Evolutionary conservation across 2,888 invertebrate genomes (phyloP).

Genomic region (Ectropis crepuscularia): DNA sequence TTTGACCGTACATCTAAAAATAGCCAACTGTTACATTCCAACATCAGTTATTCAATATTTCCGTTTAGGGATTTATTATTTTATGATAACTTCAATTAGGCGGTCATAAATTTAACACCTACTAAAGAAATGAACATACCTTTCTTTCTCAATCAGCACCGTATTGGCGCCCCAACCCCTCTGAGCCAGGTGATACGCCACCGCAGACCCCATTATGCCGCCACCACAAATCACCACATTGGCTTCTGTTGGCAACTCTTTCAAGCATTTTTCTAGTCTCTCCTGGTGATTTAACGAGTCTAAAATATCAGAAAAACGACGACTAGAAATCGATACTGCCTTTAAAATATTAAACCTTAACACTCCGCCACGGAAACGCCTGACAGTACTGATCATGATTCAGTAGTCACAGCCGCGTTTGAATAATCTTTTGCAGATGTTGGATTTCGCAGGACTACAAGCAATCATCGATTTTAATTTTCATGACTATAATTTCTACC

Average conservation of each 20-base stretch:
- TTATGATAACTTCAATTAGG: too few relatives aligned
- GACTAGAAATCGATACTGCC: conserved; percentile 24
- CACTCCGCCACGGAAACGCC: conserved; percentile 2
- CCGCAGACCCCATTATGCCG: conserved; percentile 95
- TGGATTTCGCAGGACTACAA: too few relatives aligned
- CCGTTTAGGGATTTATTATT: too few relatives aligned
- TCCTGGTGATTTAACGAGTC: conserved; percentile 67
- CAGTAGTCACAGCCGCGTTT: background rate
- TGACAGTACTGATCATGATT: conserved; percentile 10
- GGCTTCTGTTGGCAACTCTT: conserved; percentile 76
- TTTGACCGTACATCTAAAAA: too few relatives aligned
- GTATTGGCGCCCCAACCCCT: conserved; percentile 93
- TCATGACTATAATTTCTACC: too few relatives aligned
- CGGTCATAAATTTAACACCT: background rate
- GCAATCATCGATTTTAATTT: too few relatives aligned
- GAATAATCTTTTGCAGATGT: background rate
- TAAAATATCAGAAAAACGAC: conserved; percentile 57
- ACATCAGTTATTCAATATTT: too few relatives aligned
- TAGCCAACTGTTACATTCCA: too few relatives aligned
- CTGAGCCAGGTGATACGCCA: conserved; percentile 94
- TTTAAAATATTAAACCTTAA: conserved; percentile 13
- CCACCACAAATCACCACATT: conserved; percentile 96
- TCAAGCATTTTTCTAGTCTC: conserved; percentile 63
- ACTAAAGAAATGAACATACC: conserved; percentile 73
- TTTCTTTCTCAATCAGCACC: conserved; percentile 93